Evolutionary conservation across 1,140 invertebrate species (phyloP).

Genomic region (Brachystomella parvula): DNA sequence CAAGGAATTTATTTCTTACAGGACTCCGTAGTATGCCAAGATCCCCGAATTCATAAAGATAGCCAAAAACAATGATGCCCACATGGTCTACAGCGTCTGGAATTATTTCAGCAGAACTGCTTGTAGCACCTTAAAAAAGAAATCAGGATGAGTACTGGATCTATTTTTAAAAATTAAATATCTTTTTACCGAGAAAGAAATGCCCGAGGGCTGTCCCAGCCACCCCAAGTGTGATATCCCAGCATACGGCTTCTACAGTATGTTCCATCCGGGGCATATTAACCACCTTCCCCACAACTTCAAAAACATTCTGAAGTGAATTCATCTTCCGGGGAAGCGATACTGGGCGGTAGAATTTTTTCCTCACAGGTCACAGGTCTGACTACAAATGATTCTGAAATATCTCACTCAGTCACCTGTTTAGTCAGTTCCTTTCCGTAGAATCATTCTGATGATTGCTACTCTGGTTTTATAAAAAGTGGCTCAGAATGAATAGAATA

Average conservation of each 20-base stretch:
- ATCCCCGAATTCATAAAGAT: constrained; percentile 36
- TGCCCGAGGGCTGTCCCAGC: constrained; percentile 24
- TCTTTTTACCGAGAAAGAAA: constrained; percentile 19
- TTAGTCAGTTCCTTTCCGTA: too few relatives aligned
- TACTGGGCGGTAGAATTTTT: too few relatives aligned
- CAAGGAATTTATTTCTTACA: constrained; percentile 5
- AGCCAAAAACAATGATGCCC: constrained; percentile 29
- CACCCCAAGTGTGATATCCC: constrained; percentile 31
- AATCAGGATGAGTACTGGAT: too few relatives aligned
- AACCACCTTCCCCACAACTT: neutral
- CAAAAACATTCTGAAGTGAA: neutral
- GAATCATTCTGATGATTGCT: too few relatives aligned
- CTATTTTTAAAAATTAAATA: neutral
- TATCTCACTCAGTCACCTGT: too few relatives aligned
- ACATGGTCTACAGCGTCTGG: constrained; percentile 34
- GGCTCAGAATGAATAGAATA: too few relatives aligned
- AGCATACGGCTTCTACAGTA: constrained; percentile 29
- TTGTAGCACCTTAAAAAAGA: constrained; percentile 21
- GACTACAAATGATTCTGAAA: too few relatives aligned
- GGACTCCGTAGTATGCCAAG: constrained; percentile 24
- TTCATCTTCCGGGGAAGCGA: constrained; percentile 1
- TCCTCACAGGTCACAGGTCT: too few relatives aligned
- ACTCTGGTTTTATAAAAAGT: too few relatives aligned
- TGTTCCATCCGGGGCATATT: neutral
- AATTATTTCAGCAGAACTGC: constrained; percentile 17